phyloP scores from a whole-genome alignment of 2,888 invertebrate species.

The Bombyx huttoni region DNA sequence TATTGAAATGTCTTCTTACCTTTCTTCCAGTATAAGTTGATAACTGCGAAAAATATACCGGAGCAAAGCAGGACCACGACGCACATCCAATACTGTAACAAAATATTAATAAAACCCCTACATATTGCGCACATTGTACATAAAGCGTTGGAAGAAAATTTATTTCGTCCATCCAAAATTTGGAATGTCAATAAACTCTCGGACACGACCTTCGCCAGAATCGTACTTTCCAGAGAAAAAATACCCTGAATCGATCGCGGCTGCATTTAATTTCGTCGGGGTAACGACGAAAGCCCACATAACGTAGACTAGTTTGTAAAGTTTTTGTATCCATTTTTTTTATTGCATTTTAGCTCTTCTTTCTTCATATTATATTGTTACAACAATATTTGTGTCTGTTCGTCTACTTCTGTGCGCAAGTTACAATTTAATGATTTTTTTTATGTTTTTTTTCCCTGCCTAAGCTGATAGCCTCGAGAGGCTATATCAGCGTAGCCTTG shows the following conservation, averaged over 20 bases:
- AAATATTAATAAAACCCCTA: conserved; percentile 5
- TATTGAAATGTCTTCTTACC: conserved; percentile 38
- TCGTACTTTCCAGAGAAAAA: neutral
- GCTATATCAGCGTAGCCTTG: no score
- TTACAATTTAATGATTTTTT: no score
- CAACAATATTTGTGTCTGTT: no score
- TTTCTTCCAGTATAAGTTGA: conserved; percentile 83
- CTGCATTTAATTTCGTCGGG: neutral
- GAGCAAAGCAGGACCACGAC: conserved; percentile 77
- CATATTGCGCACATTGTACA: neutral
- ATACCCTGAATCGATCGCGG: neutral
- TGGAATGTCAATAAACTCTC: neutral
- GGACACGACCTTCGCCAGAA: neutral
- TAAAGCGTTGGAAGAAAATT: neutral
- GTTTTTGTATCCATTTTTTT: no score
- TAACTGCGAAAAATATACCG: conserved; percentile 78
- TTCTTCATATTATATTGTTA: no score
- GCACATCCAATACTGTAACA: conserved; percentile 76
- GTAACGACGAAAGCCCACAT: neutral
- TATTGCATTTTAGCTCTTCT: no score
- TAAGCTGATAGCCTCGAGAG: no score
- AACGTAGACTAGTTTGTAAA: neutral
- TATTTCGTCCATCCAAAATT: neutral
- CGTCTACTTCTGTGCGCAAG: no score
- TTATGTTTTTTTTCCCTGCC: no score